Percentiles rank a stretch among this genome's conserved stretches.
Evolutionary conservation across 1,140 invertebrate genomes (phyloP).

Genomic region (Listronotus oregonensis): DNA sequence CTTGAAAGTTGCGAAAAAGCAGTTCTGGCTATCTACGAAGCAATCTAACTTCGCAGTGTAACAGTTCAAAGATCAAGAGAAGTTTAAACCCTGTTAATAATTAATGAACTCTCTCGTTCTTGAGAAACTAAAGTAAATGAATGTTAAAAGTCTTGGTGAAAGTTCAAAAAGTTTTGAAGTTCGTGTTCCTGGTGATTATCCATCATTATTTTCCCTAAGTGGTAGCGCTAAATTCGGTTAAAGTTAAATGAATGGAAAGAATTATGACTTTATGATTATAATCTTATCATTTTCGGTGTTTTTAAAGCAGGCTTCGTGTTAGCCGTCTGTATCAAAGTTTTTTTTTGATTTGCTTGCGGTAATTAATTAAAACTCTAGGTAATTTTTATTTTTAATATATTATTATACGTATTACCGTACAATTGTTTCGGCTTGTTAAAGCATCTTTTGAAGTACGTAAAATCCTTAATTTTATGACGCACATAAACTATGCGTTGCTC

Average conservation of each 20-base stretch:
- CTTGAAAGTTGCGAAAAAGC: background rate
- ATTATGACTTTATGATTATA: constrained; percentile 10
- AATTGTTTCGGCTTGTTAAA: no score
- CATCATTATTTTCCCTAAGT: constrained; percentile 25
- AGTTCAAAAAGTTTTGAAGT: constrained; percentile 29
- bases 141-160: constrained; percentile 34
- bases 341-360: no score
- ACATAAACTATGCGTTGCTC: no score
- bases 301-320: background rate
- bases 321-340: no score
- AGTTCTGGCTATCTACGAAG: constrained; percentile 11
- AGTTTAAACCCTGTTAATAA: constrained; percentile 36
- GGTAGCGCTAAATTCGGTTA: constrained; percentile 15
- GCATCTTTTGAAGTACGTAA: no score
- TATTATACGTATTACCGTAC: no score
- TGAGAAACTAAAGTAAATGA: constrained; percentile 32
- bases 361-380: no score
- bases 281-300: no score
- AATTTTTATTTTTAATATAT: no score
- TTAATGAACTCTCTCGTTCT: constrained; percentile 26
- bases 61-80: constrained; percentile 30
- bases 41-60: constrained; percentile 30
- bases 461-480: no score
- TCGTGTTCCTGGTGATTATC: constrained; percentile 14
- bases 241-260: background rate